A percentile compares a stretch with the other conserved stretches of the same genome.
Evolutionary conservation across 2,113 vertebrate species (phyloP).

Genomic region (Hylia prasina): DNA sequence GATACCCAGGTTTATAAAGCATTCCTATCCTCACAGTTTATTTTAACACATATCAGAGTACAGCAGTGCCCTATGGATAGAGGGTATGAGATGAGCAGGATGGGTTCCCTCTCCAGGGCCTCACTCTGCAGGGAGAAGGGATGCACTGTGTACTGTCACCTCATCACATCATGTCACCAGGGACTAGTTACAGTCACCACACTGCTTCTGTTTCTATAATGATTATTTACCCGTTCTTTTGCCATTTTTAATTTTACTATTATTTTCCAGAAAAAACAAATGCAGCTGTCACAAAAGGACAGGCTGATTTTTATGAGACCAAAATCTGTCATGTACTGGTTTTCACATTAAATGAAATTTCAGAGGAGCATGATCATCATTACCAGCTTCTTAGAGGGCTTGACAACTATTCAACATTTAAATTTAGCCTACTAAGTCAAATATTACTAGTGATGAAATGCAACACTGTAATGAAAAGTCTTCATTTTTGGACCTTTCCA

Average conservation of each 20-base stretch:
- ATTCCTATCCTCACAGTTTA: background rate
- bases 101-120: background rate
- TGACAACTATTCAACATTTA: background rate
- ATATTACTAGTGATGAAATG: background rate
- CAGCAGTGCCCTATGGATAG: background rate
- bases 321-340: background rate
- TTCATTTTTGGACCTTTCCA: background rate
- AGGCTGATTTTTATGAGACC: background rate
- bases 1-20: background rate
- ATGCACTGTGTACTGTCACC: background rate
- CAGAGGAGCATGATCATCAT: background rate
- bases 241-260: background rate
- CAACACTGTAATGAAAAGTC: background rate
- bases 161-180: background rate
- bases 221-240: background rate
- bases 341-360: background rate
- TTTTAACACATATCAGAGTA: background rate
- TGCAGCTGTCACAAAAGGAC: background rate
- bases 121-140: background rate
- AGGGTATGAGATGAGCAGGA: accelerated
- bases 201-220: background rate
- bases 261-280: background rate
- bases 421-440: background rate
- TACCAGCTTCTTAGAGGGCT: background rate
- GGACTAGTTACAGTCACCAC: background rate